phyloP scores from a whole-genome alignment of 1,140 invertebrate genomes.

The Bombus affinis region DNA sequence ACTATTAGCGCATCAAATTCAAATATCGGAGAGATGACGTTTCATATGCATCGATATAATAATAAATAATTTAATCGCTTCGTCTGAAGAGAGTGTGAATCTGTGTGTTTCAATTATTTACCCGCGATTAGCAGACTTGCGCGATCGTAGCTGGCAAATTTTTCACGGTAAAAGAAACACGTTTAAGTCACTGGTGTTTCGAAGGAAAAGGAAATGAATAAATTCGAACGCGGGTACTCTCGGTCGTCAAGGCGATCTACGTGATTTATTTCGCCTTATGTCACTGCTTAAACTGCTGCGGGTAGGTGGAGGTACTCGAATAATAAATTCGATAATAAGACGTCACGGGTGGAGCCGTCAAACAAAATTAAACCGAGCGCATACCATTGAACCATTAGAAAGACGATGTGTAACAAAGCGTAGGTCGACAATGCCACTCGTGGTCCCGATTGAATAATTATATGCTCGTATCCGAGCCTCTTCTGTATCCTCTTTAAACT shows the following conservation, averaged over 20 bases:
- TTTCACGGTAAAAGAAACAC: not conserved
- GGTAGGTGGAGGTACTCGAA: constrained; percentile 56
- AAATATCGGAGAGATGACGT: too few relatives aligned
- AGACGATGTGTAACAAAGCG: constrained; percentile 67
- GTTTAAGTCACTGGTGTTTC: too few relatives aligned
- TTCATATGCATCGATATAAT: too few relatives aligned
- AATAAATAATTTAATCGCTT: too few relatives aligned
- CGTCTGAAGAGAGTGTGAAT: too few relatives aligned
- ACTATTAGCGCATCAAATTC: too few relatives aligned
- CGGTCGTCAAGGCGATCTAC: constrained; percentile 45
- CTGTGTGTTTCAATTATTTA: too few relatives aligned
- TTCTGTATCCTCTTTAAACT: constrained; percentile 25
- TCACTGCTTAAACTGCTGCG: constrained; percentile 45
- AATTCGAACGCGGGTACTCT: constrained; percentile 61
- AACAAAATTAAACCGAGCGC: constrained; percentile 59
- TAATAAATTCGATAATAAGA: constrained; percentile 69
- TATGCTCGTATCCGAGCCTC: constrained; percentile 44
- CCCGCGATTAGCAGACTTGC: too few relatives aligned
- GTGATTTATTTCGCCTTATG: constrained; percentile 57
- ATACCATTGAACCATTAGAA: constrained; percentile 58
- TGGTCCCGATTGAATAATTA: constrained; percentile 75
- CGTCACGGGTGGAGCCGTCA: constrained; percentile 50
- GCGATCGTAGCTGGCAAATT: not conserved
- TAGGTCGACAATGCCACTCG: constrained; percentile 67
- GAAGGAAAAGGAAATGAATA: constrained; percentile 39